phyloP scores from a whole-genome alignment of 1,140 invertebrate species.

The Drosophila takahashii region DNA sequence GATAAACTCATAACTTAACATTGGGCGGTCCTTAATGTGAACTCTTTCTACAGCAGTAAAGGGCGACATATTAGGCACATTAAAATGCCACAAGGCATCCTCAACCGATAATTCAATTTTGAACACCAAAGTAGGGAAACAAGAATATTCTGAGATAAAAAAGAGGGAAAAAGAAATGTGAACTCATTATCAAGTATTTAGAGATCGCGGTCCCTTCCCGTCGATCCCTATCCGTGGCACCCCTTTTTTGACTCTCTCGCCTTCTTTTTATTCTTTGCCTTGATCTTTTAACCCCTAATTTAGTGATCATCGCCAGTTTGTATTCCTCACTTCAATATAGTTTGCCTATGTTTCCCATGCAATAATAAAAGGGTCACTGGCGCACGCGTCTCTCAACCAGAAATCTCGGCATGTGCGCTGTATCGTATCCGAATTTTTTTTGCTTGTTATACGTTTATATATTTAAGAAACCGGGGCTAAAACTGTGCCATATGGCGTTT shows the following conservation, averaged over 20 bases:
- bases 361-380: constrained; percentile 49
- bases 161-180: constrained; percentile 51
- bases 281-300: constrained; percentile 74
- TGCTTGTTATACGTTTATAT: constrained; percentile 44
- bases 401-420: constrained; percentile 70
- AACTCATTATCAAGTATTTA: constrained; percentile 73
- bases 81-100: constrained; percentile 74
- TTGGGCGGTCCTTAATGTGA: constrained; percentile 67
- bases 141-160: constrained; percentile 24
- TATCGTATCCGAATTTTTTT: constrained; percentile 39
- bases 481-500: constrained; percentile 69
- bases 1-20: constrained; percentile 28
- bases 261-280: constrained; percentile 47
- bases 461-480: constrained; percentile 14
- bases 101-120: constrained; percentile 69
- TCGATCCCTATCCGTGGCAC: constrained; percentile 54
- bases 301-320: constrained; percentile 56
- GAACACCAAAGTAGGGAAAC: constrained; percentile 27
- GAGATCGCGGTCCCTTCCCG: constrained; percentile 69
- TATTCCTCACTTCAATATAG: constrained; percentile 34
- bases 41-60: constrained; percentile 53
- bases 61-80: constrained; percentile 78
- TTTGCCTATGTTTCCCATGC: constrained; percentile 39
- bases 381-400: constrained; percentile 50
- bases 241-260: constrained; percentile 60